These are phyloP conservation scores for Struthidea cinerea DNA, from an alignment of 2,113 vertebrate species.

Conservation along the genomic window DNA sequence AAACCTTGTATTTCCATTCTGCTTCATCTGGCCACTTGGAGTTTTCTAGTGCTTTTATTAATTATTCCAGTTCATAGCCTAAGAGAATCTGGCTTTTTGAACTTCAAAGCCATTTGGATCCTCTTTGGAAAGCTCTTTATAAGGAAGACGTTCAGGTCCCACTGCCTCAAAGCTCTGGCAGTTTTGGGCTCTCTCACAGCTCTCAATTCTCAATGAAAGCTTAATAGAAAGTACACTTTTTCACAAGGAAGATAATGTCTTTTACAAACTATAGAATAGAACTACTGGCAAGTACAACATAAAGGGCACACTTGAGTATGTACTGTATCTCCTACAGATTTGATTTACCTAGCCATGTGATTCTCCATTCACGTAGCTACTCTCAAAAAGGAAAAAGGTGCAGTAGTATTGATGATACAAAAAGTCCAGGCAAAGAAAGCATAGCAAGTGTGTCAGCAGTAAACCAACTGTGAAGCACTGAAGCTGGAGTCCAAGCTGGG, in stretches of 20 bases:
- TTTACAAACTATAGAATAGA: slow-evolving; percentile 16
- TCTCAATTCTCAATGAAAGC: slow-evolving; percentile 9
- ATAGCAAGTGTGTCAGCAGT: neutral
- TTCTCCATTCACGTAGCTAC: neutral
- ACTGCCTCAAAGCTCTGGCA: slow-evolving; percentile 20
- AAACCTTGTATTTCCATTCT: neutral
- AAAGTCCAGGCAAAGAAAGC: neutral
- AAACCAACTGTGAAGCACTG: neutral
- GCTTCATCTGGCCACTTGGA: neutral
- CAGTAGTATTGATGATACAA: neutral
- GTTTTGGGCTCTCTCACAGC: neutral
- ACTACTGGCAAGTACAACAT: neutral
- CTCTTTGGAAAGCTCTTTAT: neutral
- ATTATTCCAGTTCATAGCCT: neutral
- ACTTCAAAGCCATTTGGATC: slow-evolving; percentile 24
- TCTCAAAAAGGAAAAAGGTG: neutral
- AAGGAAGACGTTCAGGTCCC: neutral
- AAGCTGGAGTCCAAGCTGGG: neutral
- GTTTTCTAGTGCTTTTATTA: slow-evolving; percentile 11
- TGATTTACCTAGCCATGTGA: slow-evolving; percentile 8
- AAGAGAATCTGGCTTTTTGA: neutral
- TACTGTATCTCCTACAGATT: neutral
- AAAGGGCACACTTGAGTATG: neutral
- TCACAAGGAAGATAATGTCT: neutral
- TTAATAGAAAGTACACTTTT: neutral